A percentile compares a stretch with the other conserved stretches of the same genome.
Evolutionary conservation across 2,113 vertebrate species (phyloP).

Genomic region (Sus scrofa): T2T-Sscrofa CM000820.6:92906001-92906500

Average conservation of each 20-base stretch:
- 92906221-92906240: conserved; percentile 35
- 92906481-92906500: background rate
- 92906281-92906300: conserved; percentile 39
- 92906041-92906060: conserved; percentile 22
- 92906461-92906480: background rate
- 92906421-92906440: background rate
- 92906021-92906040: conserved; percentile 16
- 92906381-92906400: background rate
- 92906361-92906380: background rate
- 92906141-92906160: background rate
- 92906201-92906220: conserved; percentile 18
- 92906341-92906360: background rate
- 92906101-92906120: background rate
- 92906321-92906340: background rate
- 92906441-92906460: background rate
- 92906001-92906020: conserved; percentile 12
- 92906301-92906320: background rate
- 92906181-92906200: conserved; percentile 12
- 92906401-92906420: background rate
- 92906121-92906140: conserved; percentile 19
- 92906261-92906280: background rate
- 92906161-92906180: conserved; percentile 2
- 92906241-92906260: background rate
- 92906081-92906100: conserved; percentile 55
- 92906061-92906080: conserved; percentile 47